Percentiles rank a stretch among this genome's conserved stretches.
Evolutionary conservation across 2,113 vertebrate genomes (phyloP).

Genomic region (Trachemys scripta): DNA sequence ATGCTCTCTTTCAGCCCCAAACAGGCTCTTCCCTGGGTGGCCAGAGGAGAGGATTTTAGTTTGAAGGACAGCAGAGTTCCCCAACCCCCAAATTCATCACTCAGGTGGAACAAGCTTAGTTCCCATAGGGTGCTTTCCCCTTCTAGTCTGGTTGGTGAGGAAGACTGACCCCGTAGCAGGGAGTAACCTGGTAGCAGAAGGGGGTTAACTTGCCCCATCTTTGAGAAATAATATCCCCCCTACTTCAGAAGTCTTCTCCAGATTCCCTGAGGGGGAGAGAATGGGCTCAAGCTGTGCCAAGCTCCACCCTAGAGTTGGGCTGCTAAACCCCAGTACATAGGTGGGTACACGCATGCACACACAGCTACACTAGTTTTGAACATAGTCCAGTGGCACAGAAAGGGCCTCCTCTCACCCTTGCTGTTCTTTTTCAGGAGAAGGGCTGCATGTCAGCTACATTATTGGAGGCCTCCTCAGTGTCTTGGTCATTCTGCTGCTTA

Average conservation of each 20-base stretch:
- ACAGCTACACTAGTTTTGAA: not conserved
- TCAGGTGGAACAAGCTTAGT: not conserved
- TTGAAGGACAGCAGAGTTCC: not conserved
- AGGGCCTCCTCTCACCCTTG: not conserved
- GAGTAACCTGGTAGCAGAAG: not conserved
- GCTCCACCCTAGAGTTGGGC: not conserved
- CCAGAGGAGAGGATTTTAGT: not conserved
- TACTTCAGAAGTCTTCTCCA: not conserved
- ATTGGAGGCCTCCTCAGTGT: conserved; percentile 93
- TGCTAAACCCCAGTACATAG: not conserved
- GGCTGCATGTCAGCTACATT: conserved; percentile 93
- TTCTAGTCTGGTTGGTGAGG: not conserved
- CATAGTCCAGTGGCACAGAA: not conserved
- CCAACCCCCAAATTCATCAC: not conserved
- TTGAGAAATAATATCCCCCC: not conserved
- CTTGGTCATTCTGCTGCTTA: conserved; percentile 91
- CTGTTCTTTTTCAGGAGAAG: conserved; percentile 85
- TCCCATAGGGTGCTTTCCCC: not conserved
- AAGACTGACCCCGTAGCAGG: not conserved
- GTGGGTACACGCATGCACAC: not conserved
- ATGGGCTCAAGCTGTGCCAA: not conserved
- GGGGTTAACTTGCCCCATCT: not conserved
- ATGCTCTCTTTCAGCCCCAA: not conserved
- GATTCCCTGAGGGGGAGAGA: not conserved
- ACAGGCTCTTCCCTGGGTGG: not conserved